phyloP scores from a whole-genome alignment of 1,140 invertebrate genomes.

The Megathymus violae region DNA sequence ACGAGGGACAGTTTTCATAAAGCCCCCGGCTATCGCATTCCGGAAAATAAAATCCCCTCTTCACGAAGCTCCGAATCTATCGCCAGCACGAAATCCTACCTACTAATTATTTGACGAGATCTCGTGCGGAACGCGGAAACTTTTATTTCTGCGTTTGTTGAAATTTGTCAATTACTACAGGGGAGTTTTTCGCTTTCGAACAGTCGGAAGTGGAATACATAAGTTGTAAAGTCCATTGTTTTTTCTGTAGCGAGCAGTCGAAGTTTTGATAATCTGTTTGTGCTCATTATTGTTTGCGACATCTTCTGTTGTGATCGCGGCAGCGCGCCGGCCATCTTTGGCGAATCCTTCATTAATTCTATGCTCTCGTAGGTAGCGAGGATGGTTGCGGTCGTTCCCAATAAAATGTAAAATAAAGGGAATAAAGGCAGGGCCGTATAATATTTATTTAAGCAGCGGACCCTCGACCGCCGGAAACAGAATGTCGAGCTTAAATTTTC shows the following conservation, averaged over 20 bases:
- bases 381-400: conserved; percentile 53
- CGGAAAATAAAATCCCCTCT: conserved; percentile 65
- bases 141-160: conserved; percentile 57
- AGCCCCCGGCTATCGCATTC: conserved; percentile 49
- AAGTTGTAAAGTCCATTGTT: conserved; percentile 64
- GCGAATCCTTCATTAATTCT: conserved; percentile 49
- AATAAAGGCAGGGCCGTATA: conserved; percentile 70
- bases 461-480: conserved; percentile 61
- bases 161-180: conserved; percentile 67
- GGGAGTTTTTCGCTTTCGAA: conserved; percentile 53
- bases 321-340: conserved; percentile 43
- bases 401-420: conserved; percentile 75
- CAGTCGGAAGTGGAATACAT: conserved; percentile 55
- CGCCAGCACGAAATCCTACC: conserved; percentile 46
- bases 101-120: conserved; percentile 63
- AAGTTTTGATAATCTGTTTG: conserved; percentile 62
- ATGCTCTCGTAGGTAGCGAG: conserved; percentile 39
- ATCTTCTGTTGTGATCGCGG: conserved; percentile 40
- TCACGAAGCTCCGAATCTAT: conserved; percentile 55
- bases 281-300: conserved; percentile 51
- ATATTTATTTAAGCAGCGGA: conserved; percentile 60
- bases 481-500: conserved; percentile 68
- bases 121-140: conserved; percentile 50
- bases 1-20: conserved; percentile 69
- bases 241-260: conserved; percentile 52